Base-by-base conservation (phyloP, 2,113 vertebrate genomes). In the Chelonoidis abingdonii region DNA sequence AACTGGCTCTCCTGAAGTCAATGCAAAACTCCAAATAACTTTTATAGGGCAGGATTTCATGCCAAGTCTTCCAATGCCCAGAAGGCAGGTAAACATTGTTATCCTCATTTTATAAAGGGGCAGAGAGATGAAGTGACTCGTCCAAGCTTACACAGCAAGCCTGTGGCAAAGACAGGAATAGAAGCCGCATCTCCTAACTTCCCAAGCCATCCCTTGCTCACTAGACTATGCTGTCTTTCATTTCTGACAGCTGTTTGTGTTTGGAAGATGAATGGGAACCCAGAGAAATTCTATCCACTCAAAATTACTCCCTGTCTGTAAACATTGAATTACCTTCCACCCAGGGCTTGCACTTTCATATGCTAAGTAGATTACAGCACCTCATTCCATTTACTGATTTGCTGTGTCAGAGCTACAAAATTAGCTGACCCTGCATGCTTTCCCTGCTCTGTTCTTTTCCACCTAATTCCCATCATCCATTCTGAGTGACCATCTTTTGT, bases 201-300 rank as follows among this genome's bases (percentile, higher is more conserved):
- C 82, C 9, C 2, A 27, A 83, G 7, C 27, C 59, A 16, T 44
- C 1, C 7, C 76, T 7, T 6, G 0, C 0, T 56, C 49, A 82
- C 52, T 1, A 1, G 12, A 7, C 59, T 41, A 7, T 1, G 29
- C 44, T 50, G 88, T 29, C 13, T 75, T 41, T 24, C 65, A 3
- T 22, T 89, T 78, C 50, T 31, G 31, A 1, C 22, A 86, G 13
- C 8, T 78, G 47, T 41, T 10, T 44, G 25, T 17, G 54, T 44
- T 38, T 24, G 7, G 69, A 72, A 72, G 21, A 41, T 5, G n/a
- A 72, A 41, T 41, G n/a, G 69, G 69, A 72, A 72, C n/a, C n/a
- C 69, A 38, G n/a, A 19, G 69, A 22, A 72, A 72, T 38, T 72
- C 69, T 72, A 38, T 41, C 19, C 69, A 38, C 9, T 2, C 21